Percentiles rank a stretch among this genome's conserved stretches.
phyloP scores from a whole-genome alignment of 2,888 invertebrate species.

The Stenotaenia linearis region DNA sequence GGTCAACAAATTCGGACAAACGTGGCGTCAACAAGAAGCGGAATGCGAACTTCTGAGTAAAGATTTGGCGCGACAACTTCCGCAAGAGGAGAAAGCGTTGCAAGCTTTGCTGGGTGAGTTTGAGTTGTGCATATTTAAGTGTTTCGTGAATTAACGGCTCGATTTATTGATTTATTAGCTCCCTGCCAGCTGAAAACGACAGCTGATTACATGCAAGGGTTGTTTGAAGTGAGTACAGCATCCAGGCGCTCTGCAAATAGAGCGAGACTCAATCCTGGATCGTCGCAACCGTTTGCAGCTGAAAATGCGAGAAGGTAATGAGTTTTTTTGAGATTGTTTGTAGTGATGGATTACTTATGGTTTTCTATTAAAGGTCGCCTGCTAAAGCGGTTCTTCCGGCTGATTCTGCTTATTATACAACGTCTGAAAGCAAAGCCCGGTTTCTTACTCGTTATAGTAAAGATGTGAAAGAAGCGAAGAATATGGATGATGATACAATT shows the following conservation, averaged over 20 bases:
- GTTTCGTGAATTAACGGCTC: not conserved
- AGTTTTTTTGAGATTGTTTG: not conserved
- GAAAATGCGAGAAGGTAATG: not conserved
- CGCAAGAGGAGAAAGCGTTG: slow-evolving; percentile 55
- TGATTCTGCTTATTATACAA: slow-evolving; percentile 61
- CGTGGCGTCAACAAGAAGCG: slow-evolving; percentile 61
- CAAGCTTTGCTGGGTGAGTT: slow-evolving; percentile 58
- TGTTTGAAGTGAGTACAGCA: slow-evolving; percentile 56
- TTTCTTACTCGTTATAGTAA: slow-evolving; percentile 58
- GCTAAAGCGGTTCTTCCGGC: slow-evolving; percentile 50
- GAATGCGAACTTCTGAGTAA: slow-evolving; percentile 65
- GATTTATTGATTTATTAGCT: not conserved
- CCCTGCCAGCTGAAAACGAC: slow-evolving; percentile 57
- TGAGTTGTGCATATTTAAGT: slow-evolving; percentile 34
- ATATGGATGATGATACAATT: slow-evolving; percentile 39
- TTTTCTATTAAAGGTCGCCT: slow-evolving; percentile 38
- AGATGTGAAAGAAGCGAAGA: slow-evolving; percentile 46
- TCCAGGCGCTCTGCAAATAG: not conserved
- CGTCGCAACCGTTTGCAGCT: not conserved
- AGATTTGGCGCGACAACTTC: slow-evolving; percentile 49
- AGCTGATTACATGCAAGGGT: slow-evolving; percentile 62
- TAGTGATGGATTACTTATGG: not conserved
- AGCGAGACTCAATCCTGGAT: not conserved
- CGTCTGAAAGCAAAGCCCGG: slow-evolving; percentile 61
- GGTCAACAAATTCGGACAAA: slow-evolving; percentile 32